phyloP scores from a whole-genome alignment of 2,113 vertebrate species.

The Cyphotilapia sp. region DNA sequence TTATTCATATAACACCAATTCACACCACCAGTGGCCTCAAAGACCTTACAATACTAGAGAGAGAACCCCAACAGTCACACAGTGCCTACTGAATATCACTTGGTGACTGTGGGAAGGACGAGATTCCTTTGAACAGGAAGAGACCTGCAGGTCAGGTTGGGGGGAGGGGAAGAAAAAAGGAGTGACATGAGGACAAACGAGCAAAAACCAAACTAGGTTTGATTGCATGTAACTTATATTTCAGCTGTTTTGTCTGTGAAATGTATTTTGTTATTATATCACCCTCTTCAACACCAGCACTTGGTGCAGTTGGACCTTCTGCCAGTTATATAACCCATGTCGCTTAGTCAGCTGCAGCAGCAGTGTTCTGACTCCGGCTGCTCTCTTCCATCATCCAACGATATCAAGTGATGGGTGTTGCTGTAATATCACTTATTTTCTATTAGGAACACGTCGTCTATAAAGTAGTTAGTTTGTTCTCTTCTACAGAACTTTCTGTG shows the following conservation, averaged over 20 bases:
- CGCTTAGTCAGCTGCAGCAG: slow-evolving; percentile 56
- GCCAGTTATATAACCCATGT: slow-evolving; percentile 42
- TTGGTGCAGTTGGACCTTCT: slow-evolving; percentile 28
- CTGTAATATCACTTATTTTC: neutral
- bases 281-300: neutral
- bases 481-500: neutral
- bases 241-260: neutral
- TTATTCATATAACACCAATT: neutral
- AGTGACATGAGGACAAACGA: neutral
- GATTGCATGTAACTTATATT: neutral
- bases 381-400: slow-evolving; percentile 12
- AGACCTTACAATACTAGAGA: neutral
- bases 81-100: neutral
- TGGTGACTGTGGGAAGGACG: neutral
- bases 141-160: neutral
- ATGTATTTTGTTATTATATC: neutral
- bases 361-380: slow-evolving; percentile 38
- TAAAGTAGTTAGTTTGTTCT: neutral
- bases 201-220: neutral
- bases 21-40: neutral
- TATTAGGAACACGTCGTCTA: neutral
- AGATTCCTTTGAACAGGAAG: neutral
- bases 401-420: neutral
- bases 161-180: fast-evolving
- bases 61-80: neutral